Evolutionary conservation across 2,797 vertebrate species (phyloP), one percentile per base, ranked within the genome.

Genomic region (Poecilia gillii): DNA sequence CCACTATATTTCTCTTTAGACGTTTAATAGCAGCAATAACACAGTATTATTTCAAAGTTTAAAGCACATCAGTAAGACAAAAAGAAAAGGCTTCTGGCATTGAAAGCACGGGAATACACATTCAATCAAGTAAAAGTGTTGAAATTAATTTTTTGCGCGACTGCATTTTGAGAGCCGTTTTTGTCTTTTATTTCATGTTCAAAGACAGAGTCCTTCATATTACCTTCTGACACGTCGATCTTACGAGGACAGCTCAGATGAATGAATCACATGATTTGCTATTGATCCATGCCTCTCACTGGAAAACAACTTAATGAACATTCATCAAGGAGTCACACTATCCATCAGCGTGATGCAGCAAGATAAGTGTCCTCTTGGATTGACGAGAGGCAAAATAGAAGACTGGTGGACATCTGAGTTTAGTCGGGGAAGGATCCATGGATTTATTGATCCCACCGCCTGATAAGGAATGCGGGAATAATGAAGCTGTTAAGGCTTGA

Each of bases 281-380:
- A 96, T 94, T 83, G 95, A 96, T 95, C 85, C 68, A 47, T 77
- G 71, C 77, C 79, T 87, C 89, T 94, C 92, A 93, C 93, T 93
- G 84, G 92, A 94, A 95, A 95, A 95, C 92, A 95, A 94, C 92
- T 94, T 95, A 95, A 96, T 95, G 93, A 95, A 94, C 94, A 95
- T 94, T 94, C 75, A 70, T 90, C 86, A 83, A 91, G 85, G 89
- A 85, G 81, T 92, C 90, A 86, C 93, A 94, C 91, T 92, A 94
- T 94, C 90, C 90, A 93, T 92, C 91, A 88, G 89, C 77, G 81
- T 90, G 92, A 92, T 93, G 88, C 84, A 76, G 87, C 41, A 87
- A 91, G 93, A 94, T 95, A 95, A 95, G 89, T 93, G 94, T 94
- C 94, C 88, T 87, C 4, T 77, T 81, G 87, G 92, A 93, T 90